phyloP scores from a whole-genome alignment of 2,888 invertebrate genomes.

The Nebria salina region DNA sequence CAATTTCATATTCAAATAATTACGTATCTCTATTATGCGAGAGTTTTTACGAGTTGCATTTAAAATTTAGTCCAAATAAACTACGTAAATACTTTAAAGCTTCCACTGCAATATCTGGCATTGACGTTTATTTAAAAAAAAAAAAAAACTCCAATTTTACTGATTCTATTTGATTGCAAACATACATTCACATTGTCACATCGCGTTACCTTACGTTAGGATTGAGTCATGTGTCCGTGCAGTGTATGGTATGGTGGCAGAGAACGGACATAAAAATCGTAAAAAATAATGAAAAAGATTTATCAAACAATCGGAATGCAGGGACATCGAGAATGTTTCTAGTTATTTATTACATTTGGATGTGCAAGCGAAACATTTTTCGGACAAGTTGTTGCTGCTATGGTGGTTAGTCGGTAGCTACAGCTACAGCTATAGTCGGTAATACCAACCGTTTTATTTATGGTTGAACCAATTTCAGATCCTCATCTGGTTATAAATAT shows the following conservation, averaged over 20 bases:
- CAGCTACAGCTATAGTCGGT: not conserved
- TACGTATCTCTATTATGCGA: no score
- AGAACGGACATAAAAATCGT: slow-evolving; percentile 35
- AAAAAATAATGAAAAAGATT: slow-evolving; percentile 46
- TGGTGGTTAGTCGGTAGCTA: slow-evolving; percentile 1
- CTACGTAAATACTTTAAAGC: no score
- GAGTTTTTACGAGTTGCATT: no score
- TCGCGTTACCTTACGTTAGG: not conserved
- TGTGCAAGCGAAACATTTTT: slow-evolving; percentile 47
- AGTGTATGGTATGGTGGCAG: not conserved
- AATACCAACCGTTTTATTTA: slow-evolving; percentile 42
- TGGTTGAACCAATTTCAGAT: slow-evolving; percentile 42
- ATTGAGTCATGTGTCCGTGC: not conserved
- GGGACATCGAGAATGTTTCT: slow-evolving; percentile 22
- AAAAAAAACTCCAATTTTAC: no score
- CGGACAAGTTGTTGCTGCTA: slow-evolving; percentile 42
- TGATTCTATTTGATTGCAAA: not conserved
- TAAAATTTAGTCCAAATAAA: no score
- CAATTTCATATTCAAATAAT: no score
- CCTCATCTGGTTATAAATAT: slow-evolving; percentile 46
- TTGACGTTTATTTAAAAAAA: no score
- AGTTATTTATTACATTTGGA: slow-evolving; percentile 34
- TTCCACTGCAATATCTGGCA: no score
- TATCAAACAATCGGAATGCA: slow-evolving; percentile 46
- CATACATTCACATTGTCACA: not conserved